Evolutionary conservation across 2,113 vertebrate species (phyloP).

Genomic region (Vimba vimba): DNA sequence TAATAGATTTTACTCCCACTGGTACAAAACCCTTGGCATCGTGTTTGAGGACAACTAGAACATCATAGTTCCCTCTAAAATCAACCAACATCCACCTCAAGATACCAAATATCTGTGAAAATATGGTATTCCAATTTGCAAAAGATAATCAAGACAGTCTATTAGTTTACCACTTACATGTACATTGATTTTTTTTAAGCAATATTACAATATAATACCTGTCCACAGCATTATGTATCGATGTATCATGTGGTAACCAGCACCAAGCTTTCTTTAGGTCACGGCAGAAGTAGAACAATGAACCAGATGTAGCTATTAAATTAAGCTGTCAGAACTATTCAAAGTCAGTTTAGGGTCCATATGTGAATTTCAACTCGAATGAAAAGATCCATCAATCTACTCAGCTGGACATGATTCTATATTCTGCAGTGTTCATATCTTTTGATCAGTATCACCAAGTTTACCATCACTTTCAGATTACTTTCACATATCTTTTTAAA

Average conservation of each 20-base stretch:
- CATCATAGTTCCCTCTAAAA: not conserved
- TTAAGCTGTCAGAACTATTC: slow-evolving; percentile 42
- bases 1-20: not conserved
- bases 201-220: not conserved
- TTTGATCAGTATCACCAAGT: not conserved
- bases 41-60: not conserved
- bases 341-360: slow-evolving; percentile 21
- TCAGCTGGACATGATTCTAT: not conserved
- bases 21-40: too few species aligned
- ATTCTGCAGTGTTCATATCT: not conserved
- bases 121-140: not conserved
- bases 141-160: not conserved
- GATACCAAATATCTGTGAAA: not conserved
- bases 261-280: slow-evolving; percentile 1
- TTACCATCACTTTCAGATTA: not conserved
- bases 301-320: slow-evolving; percentile 48
- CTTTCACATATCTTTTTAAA: not conserved
- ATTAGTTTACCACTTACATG: not conserved
- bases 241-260: not conserved
- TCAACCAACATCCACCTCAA: not conserved
- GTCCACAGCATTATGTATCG: not conserved
- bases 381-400: not conserved
- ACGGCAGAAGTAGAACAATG: slow-evolving; percentile 42
- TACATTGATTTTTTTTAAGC: not conserved
- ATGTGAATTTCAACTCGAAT: slow-evolving; percentile 7